These are phyloP conservation scores for Protaetia brevitarsis DNA, from an alignment of 1,140 invertebrate species.

Conservation along the genomic window DNA sequence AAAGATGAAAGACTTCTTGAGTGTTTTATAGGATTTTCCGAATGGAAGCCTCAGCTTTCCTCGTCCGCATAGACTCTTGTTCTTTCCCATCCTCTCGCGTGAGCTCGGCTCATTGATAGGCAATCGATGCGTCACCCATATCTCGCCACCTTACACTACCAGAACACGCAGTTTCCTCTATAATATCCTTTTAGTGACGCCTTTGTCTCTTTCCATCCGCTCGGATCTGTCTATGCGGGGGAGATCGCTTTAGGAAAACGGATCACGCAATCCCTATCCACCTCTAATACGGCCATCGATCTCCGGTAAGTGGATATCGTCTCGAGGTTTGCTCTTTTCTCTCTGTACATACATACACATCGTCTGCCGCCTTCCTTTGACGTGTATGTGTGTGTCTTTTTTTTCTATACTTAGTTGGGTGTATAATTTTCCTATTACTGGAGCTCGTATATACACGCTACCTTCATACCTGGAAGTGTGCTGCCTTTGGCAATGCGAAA, in stretches of 20 bases:
- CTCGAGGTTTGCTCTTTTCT: neutral
- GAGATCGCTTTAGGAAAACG: neutral
- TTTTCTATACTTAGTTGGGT: neutral
- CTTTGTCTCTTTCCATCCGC: neutral
- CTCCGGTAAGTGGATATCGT: slow-evolving; percentile 11
- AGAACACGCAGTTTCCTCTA: neutral
- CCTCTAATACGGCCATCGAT: neutral
- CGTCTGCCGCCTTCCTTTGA: neutral
- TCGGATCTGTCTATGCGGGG: neutral
- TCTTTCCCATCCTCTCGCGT: too few species aligned
- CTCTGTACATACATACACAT: neutral
- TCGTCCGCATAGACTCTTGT: too few species aligned
- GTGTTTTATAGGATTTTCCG: too few species aligned
- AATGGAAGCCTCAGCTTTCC: too few species aligned
- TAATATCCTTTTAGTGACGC: neutral
- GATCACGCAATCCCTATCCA: slow-evolving; percentile 8
- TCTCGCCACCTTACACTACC: neutral
- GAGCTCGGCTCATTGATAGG: neutral
- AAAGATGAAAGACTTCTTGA: too few species aligned
- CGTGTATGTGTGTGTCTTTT: neutral
- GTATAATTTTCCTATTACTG: neutral
- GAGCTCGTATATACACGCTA: neutral
- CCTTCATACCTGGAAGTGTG: neutral
- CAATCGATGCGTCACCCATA: neutral
- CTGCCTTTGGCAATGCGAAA: neutral